Conservation (phyloP, 2,797 vertebrate genomes). For the Acanthopagrus latus region DNA sequence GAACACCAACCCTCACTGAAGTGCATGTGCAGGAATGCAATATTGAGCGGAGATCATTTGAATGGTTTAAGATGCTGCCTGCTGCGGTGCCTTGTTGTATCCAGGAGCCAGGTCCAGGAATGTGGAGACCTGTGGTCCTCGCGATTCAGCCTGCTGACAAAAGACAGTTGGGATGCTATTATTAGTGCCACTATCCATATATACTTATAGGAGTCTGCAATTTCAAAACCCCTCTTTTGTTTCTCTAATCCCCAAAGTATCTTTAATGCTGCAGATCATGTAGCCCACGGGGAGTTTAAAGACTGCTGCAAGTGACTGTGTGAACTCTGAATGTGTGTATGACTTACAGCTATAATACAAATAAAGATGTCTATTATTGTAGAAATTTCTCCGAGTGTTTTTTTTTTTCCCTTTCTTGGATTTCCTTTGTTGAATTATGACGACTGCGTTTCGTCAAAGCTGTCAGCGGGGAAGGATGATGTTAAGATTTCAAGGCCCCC, state of each 20-base stretch:
- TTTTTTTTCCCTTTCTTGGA: neutral
- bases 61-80: slow-evolving; percentile 60
- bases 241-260: slow-evolving; percentile 58
- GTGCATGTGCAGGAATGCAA: slow-evolving; percentile 50
- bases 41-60: slow-evolving; percentile 28
- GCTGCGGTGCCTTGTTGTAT: slow-evolving; percentile 77
- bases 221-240: slow-evolving; percentile 52
- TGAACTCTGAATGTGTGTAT: slow-evolving; percentile 70
- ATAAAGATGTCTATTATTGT: slow-evolving; percentile 77
- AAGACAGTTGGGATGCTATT: slow-evolving; percentile 74
- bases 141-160: slow-evolving; percentile 65
- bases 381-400: slow-evolving; percentile 8
- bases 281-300: slow-evolving; percentile 26
- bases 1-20: slow-evolving; percentile 2
- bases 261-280: slow-evolving; percentile 60
- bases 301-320: slow-evolving; percentile 56
- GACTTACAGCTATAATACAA: slow-evolving; percentile 59
- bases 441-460: slow-evolving; percentile 29
- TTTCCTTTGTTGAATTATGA: slow-evolving; percentile 34
- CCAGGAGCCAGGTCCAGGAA: slow-evolving; percentile 77
- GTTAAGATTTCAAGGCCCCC: slow-evolving; percentile 7
- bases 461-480: slow-evolving; percentile 26
- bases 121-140: slow-evolving; percentile 79
- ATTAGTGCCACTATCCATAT: slow-evolving; percentile 60
- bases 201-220: slow-evolving; percentile 50